Evolutionary conservation across 2,113 vertebrate species (phyloP).

Genomic region (Rhynchomys soricoides): DNA sequence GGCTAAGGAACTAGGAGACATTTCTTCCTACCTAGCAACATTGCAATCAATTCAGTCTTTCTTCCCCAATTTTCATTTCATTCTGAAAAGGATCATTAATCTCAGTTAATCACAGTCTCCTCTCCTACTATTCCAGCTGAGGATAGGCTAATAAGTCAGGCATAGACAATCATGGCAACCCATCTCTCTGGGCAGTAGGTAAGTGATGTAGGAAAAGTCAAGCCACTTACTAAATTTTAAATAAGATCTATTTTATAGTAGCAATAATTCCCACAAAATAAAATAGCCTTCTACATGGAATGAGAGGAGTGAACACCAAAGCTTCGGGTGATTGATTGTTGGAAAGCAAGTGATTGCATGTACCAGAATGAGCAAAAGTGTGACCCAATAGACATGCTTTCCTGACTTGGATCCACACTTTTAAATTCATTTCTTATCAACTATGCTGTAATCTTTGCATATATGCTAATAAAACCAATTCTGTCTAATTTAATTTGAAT

Average conservation of each 20-base stretch:
- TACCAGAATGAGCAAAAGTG: neutral
- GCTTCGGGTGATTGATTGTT: neutral
- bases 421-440: conserved; percentile 5
- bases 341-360: neutral
- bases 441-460: neutral
- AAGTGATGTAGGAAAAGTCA: neutral
- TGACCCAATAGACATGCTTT: neutral
- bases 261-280: neutral
- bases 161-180: neutral
- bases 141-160: neutral
- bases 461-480: conserved; percentile 31
- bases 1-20: neutral
- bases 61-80: conserved; percentile 4
- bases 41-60: neutral
- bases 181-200: neutral
- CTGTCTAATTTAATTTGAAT: conserved; percentile 24
- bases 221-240: neutral
- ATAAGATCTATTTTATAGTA: neutral
- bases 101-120: neutral
- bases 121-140: neutral
- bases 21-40: neutral
- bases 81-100: neutral
- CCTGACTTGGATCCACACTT: neutral
- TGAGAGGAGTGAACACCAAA: neutral
- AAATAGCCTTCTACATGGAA: neutral